A percentile compares a stretch with the other conserved stretches of the same genome.
These are phyloP conservation scores for Pantherophis vulpinus DNA, from an alignment of 2,797 vertebrate genomes.

Conservation along the genomic window DNA sequence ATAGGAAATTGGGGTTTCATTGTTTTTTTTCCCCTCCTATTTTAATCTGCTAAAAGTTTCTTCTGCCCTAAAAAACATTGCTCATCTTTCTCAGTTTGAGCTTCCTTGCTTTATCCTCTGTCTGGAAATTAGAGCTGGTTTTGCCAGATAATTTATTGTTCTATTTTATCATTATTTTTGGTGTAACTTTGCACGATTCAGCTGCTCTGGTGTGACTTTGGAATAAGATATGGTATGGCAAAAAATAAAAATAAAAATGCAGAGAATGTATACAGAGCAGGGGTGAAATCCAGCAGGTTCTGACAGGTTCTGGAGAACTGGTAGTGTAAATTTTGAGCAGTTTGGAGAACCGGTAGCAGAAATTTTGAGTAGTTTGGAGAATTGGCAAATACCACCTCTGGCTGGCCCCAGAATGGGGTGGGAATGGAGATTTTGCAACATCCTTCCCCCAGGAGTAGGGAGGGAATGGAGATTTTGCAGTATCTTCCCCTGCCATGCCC, in stretches of 20 bases:
- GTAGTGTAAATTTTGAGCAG: no score
- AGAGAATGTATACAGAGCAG: background rate
- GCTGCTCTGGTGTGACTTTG: background rate
- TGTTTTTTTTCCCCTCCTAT: background rate
- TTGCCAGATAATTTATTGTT: background rate
- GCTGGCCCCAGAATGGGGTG: no score
- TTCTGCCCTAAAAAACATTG: background rate
- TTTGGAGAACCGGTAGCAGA: no score
- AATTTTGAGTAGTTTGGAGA: no score
- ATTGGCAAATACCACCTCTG: no score
- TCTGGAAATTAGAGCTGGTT: background rate
- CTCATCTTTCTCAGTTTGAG: background rate
- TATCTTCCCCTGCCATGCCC: no score
- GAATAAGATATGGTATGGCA: background rate
- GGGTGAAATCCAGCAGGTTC: no score
- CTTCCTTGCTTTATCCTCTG: background rate
- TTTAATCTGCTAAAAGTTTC: background rate
- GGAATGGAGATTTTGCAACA: no score
- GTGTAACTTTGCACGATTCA: background rate
- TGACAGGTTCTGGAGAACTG: no score
- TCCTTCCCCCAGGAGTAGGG: no score
- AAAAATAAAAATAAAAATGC: background rate
- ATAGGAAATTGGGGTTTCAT: no score
- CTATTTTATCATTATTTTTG: conserved; percentile 1
- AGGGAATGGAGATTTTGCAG: no score